Base-by-base conservation (phyloP, 2,888 invertebrate genomes). In the Dione juno region DNA sequence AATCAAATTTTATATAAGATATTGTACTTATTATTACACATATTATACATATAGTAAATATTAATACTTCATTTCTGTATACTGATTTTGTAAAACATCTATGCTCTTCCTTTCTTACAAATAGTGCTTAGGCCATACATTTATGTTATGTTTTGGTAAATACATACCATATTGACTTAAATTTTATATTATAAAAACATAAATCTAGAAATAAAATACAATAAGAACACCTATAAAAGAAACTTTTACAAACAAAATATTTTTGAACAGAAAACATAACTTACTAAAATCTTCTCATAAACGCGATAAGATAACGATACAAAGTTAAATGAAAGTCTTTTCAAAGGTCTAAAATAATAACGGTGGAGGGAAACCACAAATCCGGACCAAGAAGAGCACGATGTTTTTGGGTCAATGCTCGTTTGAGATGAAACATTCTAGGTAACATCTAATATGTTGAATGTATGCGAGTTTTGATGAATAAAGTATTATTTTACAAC, bases 331-430 rank as follows among this genome's bases (percentile, higher is more conserved):
- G 65, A 72, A 67, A 70, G 70, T 71, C 68, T 69, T 69, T 72
- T 66, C 63, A 69, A 63, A 71, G 66, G 69, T 71, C 58, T 50
- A 70, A 71, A 70, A 66, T 73, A 73, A 75, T 75, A 69, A 71
- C 72, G 73, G 66, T 67, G 69, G 61, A 70, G 66, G 65, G 67
- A 74, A 71, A 72, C 75, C 74, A 70, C 76, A 72, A 75, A 73
- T 73, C 74, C 64, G 21, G 57, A 68, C 67, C 43, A 64, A 54
- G 68, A 64, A 52, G 40, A 69, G 66, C 58, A 58, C 67, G 66
- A 68, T 69, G 71, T 73, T 74, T 76, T 74, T 73, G 74, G 76
- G 76, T 76, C 75, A 76, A 69, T 67, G 59, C 68, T 50, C 53
- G 67, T 58, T 70, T 52, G 64, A 74, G 73, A 74, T 61, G 68